These are phyloP conservation scores for Potorous gilbertii DNA, from an alignment of 2,797 vertebrate species.

Conservation along the genomic window DNA sequence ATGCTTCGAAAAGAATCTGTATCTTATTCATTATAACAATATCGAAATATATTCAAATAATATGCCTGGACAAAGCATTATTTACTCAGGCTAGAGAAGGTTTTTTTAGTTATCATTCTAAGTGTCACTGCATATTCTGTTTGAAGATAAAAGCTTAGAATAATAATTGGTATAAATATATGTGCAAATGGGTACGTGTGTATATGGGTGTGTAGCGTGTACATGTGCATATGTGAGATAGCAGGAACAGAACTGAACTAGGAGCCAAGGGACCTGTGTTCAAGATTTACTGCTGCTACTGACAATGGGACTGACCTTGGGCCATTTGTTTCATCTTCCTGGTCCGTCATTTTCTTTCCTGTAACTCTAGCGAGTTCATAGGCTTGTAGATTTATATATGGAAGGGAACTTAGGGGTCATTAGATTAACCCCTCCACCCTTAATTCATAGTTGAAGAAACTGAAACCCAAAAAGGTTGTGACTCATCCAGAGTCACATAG, in stretches of 20 bases:
- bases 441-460: neutral
- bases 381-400: neutral
- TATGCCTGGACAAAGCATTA: neutral
- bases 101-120: neutral
- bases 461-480: neutral
- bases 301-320: neutral
- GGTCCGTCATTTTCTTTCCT: neutral
- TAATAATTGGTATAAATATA: neutral
- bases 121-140: neutral
- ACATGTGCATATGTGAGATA: neutral
- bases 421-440: neutral
- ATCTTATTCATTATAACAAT: neutral
- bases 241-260: neutral
- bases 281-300: neutral
- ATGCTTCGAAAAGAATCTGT: neutral
- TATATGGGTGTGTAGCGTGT: too few relatives aligned
- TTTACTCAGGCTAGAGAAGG: neutral
- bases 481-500: neutral
- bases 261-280: neutral
- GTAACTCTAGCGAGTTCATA: neutral
- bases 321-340: neutral
- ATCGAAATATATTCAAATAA: neutral
- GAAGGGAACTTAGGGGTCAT: neutral
- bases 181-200: too few relatives aligned
- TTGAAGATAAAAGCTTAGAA: neutral